Base-by-base conservation (phyloP, 2,888 invertebrate species). In the Plebejus argus region DNA sequence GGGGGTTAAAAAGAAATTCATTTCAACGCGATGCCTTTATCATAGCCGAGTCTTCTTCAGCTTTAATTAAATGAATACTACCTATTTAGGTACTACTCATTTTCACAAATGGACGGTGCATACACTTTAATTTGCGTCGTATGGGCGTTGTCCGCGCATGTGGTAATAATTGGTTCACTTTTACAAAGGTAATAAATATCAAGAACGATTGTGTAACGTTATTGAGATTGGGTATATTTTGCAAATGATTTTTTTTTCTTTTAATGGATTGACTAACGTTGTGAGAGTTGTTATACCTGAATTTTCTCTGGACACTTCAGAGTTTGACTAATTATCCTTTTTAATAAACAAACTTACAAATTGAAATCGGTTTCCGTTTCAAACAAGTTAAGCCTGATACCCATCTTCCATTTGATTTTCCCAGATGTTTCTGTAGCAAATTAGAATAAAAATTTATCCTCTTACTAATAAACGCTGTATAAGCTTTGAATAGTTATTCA, bases 381-480 rank as follows among this genome's bases (percentile, higher is more conserved):
- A 66, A 66, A 66, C 66, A 28, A 28, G 66, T 66, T 66, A 1
- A 28, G 15, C 28, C 61, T 28, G 66, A 28, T 66, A 28, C 28
- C 23, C 12, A 6, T 66, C 66, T 66, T 66, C 28, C 28, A 15
- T 66, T 66, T 28, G 15, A 28, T 33, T 66, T 66, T 66, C 66
- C 66, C 28, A 28, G 5, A 28, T 66, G 66, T 66, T 66, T 66
- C 28, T 66, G 10, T 66, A 66, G 12, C 7, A 18, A 28, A 66
- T 28, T 66, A 66, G 12, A 66, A 61, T 61, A 66, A 66, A 66
- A 28, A 66, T n/a, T n/a, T n/a, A n/a, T n/a, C n/a, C n/a, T n/a
- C n/a, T n/a, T n/a, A n/a, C n/a, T n/a, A n/a, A n/a, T n/a, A n/a
- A n/a, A n/a, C n/a, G n/a, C n/a, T n/a, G n/a, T n/a, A n/a, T n/a